A percentile compares a stretch with the other conserved stretches of the same genome.
Evolutionary conservation across 2,797 vertebrate species (phyloP).

Genomic region (Notolepis coatsorum): DNA sequence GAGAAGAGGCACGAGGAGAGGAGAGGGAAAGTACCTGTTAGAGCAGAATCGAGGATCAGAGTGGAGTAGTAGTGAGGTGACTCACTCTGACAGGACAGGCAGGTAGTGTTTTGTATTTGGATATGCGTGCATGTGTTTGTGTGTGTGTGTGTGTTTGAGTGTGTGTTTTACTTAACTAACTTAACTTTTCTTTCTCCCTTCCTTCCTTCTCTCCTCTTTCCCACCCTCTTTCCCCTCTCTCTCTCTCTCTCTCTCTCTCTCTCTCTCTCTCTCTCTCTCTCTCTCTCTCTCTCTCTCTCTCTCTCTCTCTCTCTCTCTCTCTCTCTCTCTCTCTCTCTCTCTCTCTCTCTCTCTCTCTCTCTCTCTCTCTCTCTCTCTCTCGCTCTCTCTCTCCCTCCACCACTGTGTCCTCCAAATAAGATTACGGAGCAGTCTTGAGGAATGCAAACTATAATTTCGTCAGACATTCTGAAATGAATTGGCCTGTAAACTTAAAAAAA

Average conservation of each 20-base stretch:
- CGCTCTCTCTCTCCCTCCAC: no score
- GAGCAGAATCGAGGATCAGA: conserved; percentile 64
- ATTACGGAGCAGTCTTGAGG: conserved; percentile 64
- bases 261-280: no score
- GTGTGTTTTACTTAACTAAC: no score
- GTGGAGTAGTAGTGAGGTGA: conserved; percentile 43
- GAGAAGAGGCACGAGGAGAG: conserved; percentile 47
- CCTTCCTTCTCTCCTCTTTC: no score
- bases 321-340: no score
- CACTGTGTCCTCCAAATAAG: conserved; percentile 50
- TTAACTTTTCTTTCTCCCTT: no score
- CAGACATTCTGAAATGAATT: conserved; percentile 70
- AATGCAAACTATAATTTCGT: conserved; percentile 71
- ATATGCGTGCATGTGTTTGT: not conserved
- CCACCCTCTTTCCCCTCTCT: no score
- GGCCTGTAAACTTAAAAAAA: conserved; percentile 59
- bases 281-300: no score
- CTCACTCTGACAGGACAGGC: conserved; percentile 40
- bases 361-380: no score
- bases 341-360: no score
- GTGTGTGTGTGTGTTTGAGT: not conserved
- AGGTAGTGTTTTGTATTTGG: conserved; percentile 57
- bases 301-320: no score
- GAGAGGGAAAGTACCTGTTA: conserved; percentile 72
- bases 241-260: no score